Conservation (phyloP, 2,113 vertebrate genomes). For the Collichthys lucidus region DNA sequence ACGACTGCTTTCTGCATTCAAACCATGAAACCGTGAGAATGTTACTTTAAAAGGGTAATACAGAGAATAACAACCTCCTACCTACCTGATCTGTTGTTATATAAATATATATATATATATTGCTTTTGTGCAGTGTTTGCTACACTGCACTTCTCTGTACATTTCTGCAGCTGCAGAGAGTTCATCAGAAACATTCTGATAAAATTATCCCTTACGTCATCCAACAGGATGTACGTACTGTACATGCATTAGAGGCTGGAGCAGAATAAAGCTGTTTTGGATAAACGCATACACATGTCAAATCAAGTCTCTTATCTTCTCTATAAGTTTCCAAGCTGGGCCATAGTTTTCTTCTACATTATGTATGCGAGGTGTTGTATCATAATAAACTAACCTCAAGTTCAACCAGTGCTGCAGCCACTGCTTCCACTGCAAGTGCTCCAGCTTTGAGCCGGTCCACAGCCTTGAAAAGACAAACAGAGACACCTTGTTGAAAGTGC, state of each 20-base stretch:
- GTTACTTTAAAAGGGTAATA: background rate
- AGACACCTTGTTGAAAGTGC: background rate
- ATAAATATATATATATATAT: background rate
- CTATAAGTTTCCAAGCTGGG: background rate
- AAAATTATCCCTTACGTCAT: conserved; percentile 38
- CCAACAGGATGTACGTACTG: conserved; percentile 26
- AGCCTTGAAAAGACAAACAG: conserved; percentile 84
- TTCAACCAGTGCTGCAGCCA: conserved; percentile 96
- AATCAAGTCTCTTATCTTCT: conserved; percentile 2
- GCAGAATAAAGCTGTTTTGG: conserved; percentile 6
- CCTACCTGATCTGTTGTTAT: too few species aligned
- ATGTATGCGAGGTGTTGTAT: background rate
- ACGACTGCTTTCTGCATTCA: background rate
- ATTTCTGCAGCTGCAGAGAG: conserved; percentile 26
- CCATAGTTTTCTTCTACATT: background rate
- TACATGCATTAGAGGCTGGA: conserved; percentile 16
- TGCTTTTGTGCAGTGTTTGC: background rate
- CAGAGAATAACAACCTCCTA: background rate
- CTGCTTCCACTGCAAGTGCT: conserved; percentile 94
- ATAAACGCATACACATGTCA: conserved; percentile 31
- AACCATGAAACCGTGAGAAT: background rate
- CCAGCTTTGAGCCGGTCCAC: conserved; percentile 96
- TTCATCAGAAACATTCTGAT: conserved; percentile 15
- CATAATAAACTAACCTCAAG: conserved; percentile 89
- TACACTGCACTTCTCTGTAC: background rate